phyloP scores from a whole-genome alignment of 2,113 vertebrate genomes.

The Chionis minor region DNA sequence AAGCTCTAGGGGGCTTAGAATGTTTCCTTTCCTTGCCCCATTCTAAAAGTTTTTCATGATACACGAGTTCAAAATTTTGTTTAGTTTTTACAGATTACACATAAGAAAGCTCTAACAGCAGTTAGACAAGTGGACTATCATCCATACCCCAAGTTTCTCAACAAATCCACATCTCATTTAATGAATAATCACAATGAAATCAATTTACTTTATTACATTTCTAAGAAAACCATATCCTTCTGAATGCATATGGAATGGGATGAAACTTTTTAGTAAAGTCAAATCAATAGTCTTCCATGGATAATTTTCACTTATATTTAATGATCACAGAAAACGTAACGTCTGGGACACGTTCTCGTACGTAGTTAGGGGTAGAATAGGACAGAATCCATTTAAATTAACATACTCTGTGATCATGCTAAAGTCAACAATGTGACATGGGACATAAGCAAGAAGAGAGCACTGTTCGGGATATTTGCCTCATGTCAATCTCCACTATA shows the following conservation, averaged over 20 bases:
- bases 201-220: not conserved
- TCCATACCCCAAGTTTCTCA: not conserved
- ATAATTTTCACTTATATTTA: not conserved
- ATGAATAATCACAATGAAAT: not conserved
- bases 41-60: not conserved
- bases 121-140: not conserved
- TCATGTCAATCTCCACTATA: not conserved
- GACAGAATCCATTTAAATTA: not conserved
- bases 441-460: not conserved
- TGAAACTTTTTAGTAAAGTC: not conserved
- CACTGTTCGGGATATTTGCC: not conserved
- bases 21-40: not conserved
- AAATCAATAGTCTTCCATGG: not conserved
- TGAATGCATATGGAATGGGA: not conserved
- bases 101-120: not conserved
- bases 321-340: not conserved
- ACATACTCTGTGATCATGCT: not conserved
- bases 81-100: not conserved
- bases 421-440: not conserved
- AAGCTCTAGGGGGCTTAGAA: not conserved
- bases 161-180: not conserved
- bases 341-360: not conserved
- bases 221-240: not conserved
- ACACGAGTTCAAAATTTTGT: not conserved
- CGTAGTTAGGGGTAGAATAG: not conserved